Conservation (phyloP, 2,888 invertebrate species). For the Congeria kusceri region DNA sequence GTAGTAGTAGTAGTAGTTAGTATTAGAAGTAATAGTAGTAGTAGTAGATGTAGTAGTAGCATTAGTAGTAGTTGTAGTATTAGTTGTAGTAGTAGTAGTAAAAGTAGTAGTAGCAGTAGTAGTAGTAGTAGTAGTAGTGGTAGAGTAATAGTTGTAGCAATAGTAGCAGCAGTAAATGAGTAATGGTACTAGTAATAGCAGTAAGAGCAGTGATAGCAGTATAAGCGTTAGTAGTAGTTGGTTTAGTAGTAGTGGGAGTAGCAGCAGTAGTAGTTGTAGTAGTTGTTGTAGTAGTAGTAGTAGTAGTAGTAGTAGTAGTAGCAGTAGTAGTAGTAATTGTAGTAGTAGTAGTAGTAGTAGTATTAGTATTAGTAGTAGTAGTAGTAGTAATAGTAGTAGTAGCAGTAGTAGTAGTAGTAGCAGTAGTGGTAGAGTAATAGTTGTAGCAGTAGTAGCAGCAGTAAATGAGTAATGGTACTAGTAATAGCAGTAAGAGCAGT, state of each 20-base stretch:
- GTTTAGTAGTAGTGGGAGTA: not conserved
- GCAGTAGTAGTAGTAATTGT: no score
- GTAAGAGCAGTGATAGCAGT: not conserved
- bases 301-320: no score
- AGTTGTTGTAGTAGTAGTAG: no score
- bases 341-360: no score
- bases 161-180: conserved; percentile 22
- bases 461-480: no score
- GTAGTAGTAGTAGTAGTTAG: conserved; percentile 7
- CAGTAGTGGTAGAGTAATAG: no score
- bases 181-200: conserved; percentile 1
- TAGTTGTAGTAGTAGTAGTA: conserved; percentile 54
- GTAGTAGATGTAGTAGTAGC: conserved; percentile 52
- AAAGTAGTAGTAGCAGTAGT: conserved; percentile 44
- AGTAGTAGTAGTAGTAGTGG: conserved; percentile 33
- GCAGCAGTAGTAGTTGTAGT: conserved; percentile 1
- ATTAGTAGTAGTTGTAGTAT: conserved; percentile 53
- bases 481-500: no score
- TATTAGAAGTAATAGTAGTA: not conserved
- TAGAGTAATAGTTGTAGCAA: conserved; percentile 19
- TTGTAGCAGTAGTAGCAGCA: no score
- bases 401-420: no score
- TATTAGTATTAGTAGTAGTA: no score
- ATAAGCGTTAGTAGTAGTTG: not conserved
- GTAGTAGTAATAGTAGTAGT: no score